A percentile compares a stretch with the other conserved stretches of the same genome.
Conservation (phyloP, 2,888 invertebrate species). For the Tortrix viridana region DNA sequence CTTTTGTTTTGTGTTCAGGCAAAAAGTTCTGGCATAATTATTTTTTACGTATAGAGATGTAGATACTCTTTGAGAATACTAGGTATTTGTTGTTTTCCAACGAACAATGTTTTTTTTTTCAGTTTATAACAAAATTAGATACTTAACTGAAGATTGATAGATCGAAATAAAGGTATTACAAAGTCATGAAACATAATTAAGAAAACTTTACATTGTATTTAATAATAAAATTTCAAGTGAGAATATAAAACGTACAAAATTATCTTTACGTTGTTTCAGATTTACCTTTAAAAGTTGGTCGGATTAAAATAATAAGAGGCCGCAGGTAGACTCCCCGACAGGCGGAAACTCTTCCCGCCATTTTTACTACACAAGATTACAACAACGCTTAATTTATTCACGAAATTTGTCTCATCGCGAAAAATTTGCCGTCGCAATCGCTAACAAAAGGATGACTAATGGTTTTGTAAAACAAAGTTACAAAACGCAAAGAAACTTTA, state of each 20-base stretch:
- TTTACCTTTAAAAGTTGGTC: slow-evolving; percentile 34
- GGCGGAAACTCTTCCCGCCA: slow-evolving; percentile 45
- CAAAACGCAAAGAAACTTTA: slow-evolving; percentile 71
- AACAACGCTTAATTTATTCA: slow-evolving; percentile 80
- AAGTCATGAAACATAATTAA: too few species aligned
- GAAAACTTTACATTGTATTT: too few species aligned
- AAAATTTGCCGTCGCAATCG: slow-evolving; percentile 77
- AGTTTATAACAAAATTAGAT: too few species aligned
- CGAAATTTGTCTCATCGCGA: slow-evolving; percentile 82
- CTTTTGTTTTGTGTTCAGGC: too few species aligned
- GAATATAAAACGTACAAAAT: slow-evolving; percentile 9
- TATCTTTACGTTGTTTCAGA: slow-evolving; percentile 32
- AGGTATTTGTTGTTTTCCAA: too few species aligned
- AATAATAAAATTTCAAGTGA: too few species aligned
- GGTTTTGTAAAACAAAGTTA: slow-evolving; percentile 79
- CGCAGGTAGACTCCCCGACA: slow-evolving; percentile 49
- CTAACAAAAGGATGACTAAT: slow-evolving; percentile 83
- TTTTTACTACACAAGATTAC: slow-evolving; percentile 78
- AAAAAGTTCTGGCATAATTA: too few species aligned
- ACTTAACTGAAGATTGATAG: too few species aligned
- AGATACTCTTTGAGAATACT: too few species aligned
- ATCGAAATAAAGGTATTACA: too few species aligned
- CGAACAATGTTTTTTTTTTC: too few species aligned
- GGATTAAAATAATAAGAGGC: slow-evolving; percentile 45
- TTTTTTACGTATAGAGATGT: too few species aligned